A percentile compares a stretch with the other conserved stretches of the same genome.
phyloP scores from a whole-genome alignment of 2,113 vertebrate genomes.

The Odontesthes bonariensis region DNA sequence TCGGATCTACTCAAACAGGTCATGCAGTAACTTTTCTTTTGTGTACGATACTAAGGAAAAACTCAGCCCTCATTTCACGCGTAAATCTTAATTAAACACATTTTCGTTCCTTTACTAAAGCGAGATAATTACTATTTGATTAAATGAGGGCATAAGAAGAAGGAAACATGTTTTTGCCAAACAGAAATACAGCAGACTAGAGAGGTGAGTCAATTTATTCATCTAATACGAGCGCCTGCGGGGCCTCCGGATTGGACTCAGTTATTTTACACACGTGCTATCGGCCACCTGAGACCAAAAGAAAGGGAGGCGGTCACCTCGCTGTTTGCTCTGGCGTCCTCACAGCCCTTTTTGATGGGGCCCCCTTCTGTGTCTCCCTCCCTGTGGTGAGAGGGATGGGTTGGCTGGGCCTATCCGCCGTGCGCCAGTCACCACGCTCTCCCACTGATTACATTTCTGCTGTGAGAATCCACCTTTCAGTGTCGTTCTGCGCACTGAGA shows the following conservation, averaged over 20 bases:
- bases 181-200: neutral
- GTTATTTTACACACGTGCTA: slow-evolving; percentile 3
- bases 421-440: slow-evolving; percentile 8
- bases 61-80: neutral
- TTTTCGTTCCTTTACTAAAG: neutral
- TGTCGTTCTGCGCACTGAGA: neutral
- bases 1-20: neutral
- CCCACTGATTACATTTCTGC: slow-evolving; percentile 27
- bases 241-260: slow-evolving; percentile 2
- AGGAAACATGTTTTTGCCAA: neutral
- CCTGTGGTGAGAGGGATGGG: neutral
- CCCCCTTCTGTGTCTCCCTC: neutral
- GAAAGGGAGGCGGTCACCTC: neutral
- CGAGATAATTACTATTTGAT: neutral
- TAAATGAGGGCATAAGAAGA: neutral
- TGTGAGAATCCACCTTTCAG: slow-evolving; percentile 10
- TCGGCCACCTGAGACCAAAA: slow-evolving; percentile 3
- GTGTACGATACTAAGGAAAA: neutral
- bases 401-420: slow-evolving; percentile 4
- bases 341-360: slow-evolving; percentile 3
- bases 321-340: slow-evolving; percentile 1
- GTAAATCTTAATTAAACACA: neutral
- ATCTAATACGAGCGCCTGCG: neutral
- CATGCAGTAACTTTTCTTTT: neutral
- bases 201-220: slow-evolving; percentile 10